These are phyloP conservation scores for Rhorus exstirpatorius DNA, from an alignment of 2,888 invertebrate species.

Conservation along the genomic window DNA sequence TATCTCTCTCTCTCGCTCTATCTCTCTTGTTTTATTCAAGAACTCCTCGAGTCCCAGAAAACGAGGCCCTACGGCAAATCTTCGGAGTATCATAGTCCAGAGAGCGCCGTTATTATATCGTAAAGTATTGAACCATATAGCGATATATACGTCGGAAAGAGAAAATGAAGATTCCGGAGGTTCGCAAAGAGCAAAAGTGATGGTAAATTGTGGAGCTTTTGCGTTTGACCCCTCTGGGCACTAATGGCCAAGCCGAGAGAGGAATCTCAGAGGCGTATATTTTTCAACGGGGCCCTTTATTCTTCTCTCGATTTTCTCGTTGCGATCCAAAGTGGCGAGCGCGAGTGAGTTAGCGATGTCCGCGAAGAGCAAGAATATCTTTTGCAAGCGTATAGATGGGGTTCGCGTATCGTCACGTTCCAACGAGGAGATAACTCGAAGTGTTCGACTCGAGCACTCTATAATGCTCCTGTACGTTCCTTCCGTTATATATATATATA, in stretches of 20 bases:
- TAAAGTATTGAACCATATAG: slow-evolving; percentile 57
- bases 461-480: slow-evolving; percentile 41
- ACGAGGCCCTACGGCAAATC: slow-evolving; percentile 10
- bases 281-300: slow-evolving; percentile 11
- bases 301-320: slow-evolving; percentile 7
- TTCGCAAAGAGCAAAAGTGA: slow-evolving; percentile 60
- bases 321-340: not conserved
- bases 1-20: not conserved
- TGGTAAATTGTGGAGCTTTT: slow-evolving; percentile 75
- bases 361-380: slow-evolving; percentile 5
- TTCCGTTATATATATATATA: slow-evolving; percentile 10
- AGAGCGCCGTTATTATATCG: slow-evolving; percentile 57
- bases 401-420: slow-evolving; percentile 58
- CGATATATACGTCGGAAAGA: slow-evolving; percentile 41
- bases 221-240: slow-evolving; percentile 73
- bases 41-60: slow-evolving; percentile 54
- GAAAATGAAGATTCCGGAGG: slow-evolving; percentile 52
- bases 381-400: slow-evolving; percentile 14
- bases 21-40: slow-evolving; percentile 20
- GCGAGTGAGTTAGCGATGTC: slow-evolving; percentile 49
- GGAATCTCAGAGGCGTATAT: slow-evolving; percentile 17
- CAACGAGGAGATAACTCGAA: slow-evolving; percentile 66
- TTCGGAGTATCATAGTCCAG: slow-evolving; percentile 3
- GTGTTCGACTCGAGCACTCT: slow-evolving; percentile 56
- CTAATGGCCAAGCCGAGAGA: slow-evolving; percentile 51